Conservation (phyloP, 2,113 vertebrate species). For the Brachionichthys hirsutus region DNA sequence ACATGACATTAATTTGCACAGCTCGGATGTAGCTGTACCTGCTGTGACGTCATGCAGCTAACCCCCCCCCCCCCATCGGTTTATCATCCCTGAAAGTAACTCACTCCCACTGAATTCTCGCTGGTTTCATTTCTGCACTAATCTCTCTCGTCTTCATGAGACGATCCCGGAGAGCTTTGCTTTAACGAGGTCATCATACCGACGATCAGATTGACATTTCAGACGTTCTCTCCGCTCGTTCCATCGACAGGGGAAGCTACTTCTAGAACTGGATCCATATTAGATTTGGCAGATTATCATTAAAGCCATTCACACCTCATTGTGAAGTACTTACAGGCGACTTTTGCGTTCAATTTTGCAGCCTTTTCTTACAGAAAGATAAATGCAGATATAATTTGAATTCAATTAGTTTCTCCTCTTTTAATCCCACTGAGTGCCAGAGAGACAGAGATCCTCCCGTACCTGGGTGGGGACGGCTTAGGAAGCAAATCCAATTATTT, state of each 20-base stretch:
- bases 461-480: conserved; percentile 57
- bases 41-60: conserved; percentile 53
- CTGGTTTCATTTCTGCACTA: conserved; percentile 65
- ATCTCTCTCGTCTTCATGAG: conserved; percentile 62
- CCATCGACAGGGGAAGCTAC: conserved; percentile 56
- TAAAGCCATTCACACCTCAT: conserved; percentile 65
- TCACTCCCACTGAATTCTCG: conserved; percentile 61
- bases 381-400: conserved; percentile 69
- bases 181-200: conserved; percentile 67
- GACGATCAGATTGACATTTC: conserved; percentile 72
- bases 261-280: conserved; percentile 62
- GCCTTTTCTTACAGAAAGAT: conserved; percentile 55
- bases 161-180: conserved; percentile 57
- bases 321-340: conserved; percentile 53
- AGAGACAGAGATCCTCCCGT: conserved; percentile 63
- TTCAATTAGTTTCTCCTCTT: conserved; percentile 65
- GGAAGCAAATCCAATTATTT: conserved; percentile 73
- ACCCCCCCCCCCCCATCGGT: conserved; percentile 65
- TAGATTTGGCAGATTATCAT: conserved; percentile 70
- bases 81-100: conserved; percentile 50
- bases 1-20: conserved; percentile 31
- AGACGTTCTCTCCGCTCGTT: conserved; percentile 60
- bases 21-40: conserved; percentile 47
- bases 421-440: conserved; percentile 55
- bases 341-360: conserved; percentile 57